phyloP scores from a whole-genome alignment of 2,888 invertebrate genomes.

The Atrina japonica region DNA sequence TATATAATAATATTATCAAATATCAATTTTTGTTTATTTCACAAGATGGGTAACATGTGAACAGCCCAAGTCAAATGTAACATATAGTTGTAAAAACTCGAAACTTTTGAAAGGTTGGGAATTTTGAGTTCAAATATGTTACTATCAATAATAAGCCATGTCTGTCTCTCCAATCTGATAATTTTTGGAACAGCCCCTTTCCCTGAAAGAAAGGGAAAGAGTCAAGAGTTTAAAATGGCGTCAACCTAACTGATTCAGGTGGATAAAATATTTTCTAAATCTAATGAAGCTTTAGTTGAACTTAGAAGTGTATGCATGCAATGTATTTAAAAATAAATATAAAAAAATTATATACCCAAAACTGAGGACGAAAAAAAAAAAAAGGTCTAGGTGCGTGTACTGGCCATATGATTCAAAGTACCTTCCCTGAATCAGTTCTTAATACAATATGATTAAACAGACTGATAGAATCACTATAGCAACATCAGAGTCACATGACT shows the following conservation, averaged over 20 bases:
- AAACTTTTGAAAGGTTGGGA: too few relatives aligned
- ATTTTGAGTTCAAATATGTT: too few relatives aligned
- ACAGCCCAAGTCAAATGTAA: too few relatives aligned
- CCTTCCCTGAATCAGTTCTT: constrained; percentile 49
- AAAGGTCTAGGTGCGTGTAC: constrained; percentile 1
- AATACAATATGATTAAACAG: constrained; percentile 19
- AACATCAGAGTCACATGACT: constrained; percentile 13
- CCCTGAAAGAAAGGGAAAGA: constrained; percentile 49
- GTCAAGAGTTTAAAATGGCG: constrained; percentile 18
- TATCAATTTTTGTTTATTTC: too few relatives aligned
- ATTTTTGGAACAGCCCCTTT: constrained; percentile 64
- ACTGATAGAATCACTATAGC: constrained; percentile 23
- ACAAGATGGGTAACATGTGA: too few relatives aligned
- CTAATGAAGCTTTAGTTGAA: not conserved
- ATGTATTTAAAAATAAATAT: constrained; percentile 1
- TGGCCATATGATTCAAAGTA: constrained; percentile 8
- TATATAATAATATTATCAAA: too few relatives aligned
- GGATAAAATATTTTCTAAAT: not conserved
- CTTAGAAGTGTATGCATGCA: constrained; percentile 22
- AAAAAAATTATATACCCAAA: not conserved
- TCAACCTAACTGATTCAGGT: constrained; percentile 45
- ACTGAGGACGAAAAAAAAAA: constrained; percentile 13
- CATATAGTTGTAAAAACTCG: too few relatives aligned
- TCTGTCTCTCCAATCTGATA: constrained; percentile 66
- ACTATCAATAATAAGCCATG: constrained; percentile 52